Evolutionary conservation across 2,888 invertebrate genomes (phyloP).

Genomic region (Orthosia gothica): DNA sequence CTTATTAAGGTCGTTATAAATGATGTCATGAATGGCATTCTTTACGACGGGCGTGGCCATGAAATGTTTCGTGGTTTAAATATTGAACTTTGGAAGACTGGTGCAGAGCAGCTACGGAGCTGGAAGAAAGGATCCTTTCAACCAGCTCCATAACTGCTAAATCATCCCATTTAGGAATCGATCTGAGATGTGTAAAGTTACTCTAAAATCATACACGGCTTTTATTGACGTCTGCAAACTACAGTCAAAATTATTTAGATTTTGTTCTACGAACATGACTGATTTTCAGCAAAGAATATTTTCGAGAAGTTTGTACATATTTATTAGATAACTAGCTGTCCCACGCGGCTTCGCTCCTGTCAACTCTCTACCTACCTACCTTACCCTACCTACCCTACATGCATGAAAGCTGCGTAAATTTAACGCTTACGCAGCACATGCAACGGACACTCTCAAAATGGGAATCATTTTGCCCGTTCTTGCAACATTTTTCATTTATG

Average conservation of each 20-base stretch:
- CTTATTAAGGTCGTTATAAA: slow-evolving; percentile 62
- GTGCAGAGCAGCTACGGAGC: too few species aligned
- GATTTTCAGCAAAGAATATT: slow-evolving; percentile 1
- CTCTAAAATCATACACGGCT: not conserved
- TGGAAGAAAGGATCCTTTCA: too few species aligned
- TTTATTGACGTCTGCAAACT: not conserved
- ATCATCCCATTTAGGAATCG: not conserved
- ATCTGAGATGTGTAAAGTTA: not conserved
- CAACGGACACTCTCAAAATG: too few species aligned
- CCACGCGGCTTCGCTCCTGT: too few species aligned
- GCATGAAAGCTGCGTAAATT: too few species aligned
- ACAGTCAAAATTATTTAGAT: not conserved
- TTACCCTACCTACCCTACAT: too few species aligned
- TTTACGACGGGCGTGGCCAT: slow-evolving; percentile 56
- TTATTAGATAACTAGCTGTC: not conserved
- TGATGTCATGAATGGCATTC: slow-evolving; percentile 70
- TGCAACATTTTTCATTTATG: too few species aligned
- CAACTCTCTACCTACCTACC: too few species aligned
- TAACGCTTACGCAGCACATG: too few species aligned
- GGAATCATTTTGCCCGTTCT: too few species aligned
- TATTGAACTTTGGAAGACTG: slow-evolving; percentile 12
- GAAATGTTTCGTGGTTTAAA: slow-evolving; percentile 27
- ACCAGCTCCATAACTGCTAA: not conserved
- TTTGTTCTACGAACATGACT: slow-evolving; percentile 10
- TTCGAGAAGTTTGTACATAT: not conserved